These are phyloP conservation scores for Gymnocheta viridis DNA, from an alignment of 2,888 invertebrate genomes.

Conservation along the genomic window DNA sequence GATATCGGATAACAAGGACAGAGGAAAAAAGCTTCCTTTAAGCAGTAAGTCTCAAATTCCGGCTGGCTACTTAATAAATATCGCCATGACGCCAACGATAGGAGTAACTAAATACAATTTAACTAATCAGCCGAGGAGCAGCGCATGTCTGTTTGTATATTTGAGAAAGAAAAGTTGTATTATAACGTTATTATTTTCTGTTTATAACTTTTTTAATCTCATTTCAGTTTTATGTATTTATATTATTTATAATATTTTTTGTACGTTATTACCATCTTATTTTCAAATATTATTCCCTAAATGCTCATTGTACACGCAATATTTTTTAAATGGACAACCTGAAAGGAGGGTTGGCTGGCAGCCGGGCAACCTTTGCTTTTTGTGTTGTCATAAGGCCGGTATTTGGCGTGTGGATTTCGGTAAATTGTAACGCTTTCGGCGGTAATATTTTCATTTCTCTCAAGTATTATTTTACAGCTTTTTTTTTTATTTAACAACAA, in stretches of 20 bases:
- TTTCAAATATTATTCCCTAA: constrained; percentile 64
- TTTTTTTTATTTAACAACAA: constrained; percentile 23
- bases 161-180: too few species aligned
- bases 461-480: constrained; percentile 52
- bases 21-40: background rate
- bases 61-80: background rate
- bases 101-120: background rate
- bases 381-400: constrained; percentile 15
- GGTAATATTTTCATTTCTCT: constrained; percentile 48
- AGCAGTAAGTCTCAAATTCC: background rate
- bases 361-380: constrained; percentile 16
- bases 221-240: too few species aligned
- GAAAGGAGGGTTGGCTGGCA: background rate
- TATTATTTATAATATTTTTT: too few species aligned
- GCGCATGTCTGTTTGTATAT: background rate
- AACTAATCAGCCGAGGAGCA: background rate
- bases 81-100: background rate
- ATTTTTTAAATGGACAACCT: constrained; percentile 9
- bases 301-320: constrained; percentile 67
- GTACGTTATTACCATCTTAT: constrained; percentile 18
- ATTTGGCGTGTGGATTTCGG: constrained; percentile 41
- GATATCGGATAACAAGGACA: background rate
- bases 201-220: constrained; percentile 38
- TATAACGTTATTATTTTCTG: constrained; percentile 14
- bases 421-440: constrained; percentile 56